Conservation (phyloP, 2,113 vertebrate genomes). For the Neolamprologus falcicula region DNA sequence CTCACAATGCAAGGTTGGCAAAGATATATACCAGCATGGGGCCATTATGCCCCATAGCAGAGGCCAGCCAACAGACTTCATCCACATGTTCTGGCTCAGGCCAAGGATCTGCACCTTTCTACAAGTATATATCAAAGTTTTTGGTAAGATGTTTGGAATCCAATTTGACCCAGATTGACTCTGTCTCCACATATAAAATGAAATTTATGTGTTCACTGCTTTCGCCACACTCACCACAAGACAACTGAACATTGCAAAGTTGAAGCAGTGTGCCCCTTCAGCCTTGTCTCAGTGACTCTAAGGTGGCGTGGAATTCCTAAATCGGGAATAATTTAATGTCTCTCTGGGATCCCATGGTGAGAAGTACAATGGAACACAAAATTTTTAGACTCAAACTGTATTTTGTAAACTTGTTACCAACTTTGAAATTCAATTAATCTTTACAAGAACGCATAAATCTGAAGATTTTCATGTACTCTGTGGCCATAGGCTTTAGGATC, state of each 20-base stretch:
- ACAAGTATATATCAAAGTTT: not conserved
- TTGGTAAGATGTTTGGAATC: not conserved
- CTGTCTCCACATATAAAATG: not conserved
- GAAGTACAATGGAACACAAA: not conserved
- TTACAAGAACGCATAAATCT: not conserved
- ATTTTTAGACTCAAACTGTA: not conserved
- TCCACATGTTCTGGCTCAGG: not conserved
- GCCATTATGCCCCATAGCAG: not conserved
- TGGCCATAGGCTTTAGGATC: not conserved
- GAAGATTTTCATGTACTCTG: not conserved
- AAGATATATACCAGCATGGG: not conserved
- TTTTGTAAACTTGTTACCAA: not conserved
- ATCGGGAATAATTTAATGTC: not conserved
- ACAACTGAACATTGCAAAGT: not conserved
- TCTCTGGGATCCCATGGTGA: not conserved
- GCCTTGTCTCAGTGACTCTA: fast-evolving
- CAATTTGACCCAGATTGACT: not conserved
- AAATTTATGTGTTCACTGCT: not conserved
- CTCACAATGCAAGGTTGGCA: not conserved
- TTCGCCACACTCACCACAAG: not conserved
- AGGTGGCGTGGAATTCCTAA: not conserved
- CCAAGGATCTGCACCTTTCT: not conserved
- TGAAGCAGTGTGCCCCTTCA: not conserved
- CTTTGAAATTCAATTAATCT: not conserved
- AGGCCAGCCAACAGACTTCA: not conserved